These are phyloP conservation scores for Crocodylus rhombifer DNA, from an alignment of 2,797 vertebrate genomes.

Conservation along the genomic window DNA sequence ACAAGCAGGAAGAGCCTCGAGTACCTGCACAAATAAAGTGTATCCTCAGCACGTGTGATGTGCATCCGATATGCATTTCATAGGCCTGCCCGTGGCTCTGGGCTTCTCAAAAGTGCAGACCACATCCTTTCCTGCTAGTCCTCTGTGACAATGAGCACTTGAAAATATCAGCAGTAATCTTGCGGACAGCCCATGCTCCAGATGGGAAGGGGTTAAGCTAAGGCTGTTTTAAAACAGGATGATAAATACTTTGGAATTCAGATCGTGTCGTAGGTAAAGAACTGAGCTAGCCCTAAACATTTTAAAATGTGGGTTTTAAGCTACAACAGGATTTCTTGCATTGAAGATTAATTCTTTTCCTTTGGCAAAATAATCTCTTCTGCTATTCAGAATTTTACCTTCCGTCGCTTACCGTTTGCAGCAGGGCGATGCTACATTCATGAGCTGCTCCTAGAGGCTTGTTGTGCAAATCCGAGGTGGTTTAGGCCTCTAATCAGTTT, in stretches of 20 bases:
- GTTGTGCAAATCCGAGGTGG: not conserved
- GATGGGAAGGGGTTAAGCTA: not conserved
- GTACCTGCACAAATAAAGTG: not conserved
- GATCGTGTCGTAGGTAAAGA: not conserved
- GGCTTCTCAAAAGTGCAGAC: not conserved
- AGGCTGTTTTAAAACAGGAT: not conserved
- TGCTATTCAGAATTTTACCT: slow-evolving; percentile 19
- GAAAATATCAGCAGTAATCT: not conserved
- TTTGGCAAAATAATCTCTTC: not conserved
- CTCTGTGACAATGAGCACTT: not conserved
- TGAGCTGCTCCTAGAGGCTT: not conserved
- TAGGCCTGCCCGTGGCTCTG: not conserved
- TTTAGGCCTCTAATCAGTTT: not conserved
- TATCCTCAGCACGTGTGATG: not conserved
- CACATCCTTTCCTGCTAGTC: not conserved
- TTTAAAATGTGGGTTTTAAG: not conserved
- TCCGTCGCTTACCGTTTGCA: not conserved
- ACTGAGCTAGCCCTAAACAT: not conserved
- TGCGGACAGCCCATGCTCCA: not conserved
- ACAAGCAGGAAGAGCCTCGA: not conserved
- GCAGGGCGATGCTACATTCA: not conserved
- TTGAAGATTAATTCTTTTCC: not conserved
- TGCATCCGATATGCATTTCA: not conserved
- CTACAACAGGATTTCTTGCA: not conserved
- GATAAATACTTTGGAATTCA: not conserved